Percentiles rank a stretch among this genome's conserved stretches.
Conservation (phyloP, 2,113 vertebrate genomes). For the Ornithorhynchus anatinus region DNA sequence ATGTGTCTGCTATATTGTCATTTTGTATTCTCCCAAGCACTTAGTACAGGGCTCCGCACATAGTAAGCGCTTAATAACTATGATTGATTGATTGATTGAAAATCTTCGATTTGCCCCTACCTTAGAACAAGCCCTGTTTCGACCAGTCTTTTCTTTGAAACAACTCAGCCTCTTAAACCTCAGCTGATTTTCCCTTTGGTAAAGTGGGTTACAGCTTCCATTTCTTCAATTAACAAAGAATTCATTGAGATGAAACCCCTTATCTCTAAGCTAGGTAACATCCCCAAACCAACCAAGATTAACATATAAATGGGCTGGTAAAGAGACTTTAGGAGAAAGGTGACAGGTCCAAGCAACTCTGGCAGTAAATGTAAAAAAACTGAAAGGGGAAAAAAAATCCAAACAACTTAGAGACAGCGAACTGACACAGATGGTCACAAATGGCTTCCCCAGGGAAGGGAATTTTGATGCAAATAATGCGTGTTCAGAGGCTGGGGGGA, state of each 20-base stretch:
- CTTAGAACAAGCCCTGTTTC: constrained; percentile 5
- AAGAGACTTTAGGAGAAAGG: constrained; percentile 14
- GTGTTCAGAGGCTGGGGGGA: background rate
- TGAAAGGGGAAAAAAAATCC: background rate
- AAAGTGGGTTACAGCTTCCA: constrained; percentile 22
- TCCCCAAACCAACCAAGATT: constrained; percentile 25
- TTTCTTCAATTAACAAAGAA: constrained; percentile 49
- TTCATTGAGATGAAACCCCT: constrained; percentile 39
- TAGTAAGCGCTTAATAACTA: no score
- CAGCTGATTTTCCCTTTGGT: constrained; percentile 1
- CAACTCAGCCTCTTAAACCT: background rate
- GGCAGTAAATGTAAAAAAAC: constrained; percentile 6
- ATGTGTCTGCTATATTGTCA: no score
- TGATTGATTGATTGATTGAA: background rate
- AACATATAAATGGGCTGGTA: constrained; percentile 43
- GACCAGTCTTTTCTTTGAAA: constrained; percentile 3
- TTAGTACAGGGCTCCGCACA: no score
- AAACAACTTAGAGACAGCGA: constrained; percentile 22
- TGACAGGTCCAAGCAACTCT: constrained; percentile 27
- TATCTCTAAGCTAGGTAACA: constrained; percentile 42
- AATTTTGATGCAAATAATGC: constrained; percentile 17
- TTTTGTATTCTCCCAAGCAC: no score
- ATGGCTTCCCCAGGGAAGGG: constrained; percentile 4
- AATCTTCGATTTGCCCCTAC: background rate
- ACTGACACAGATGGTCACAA: constrained; percentile 38